Percentiles rank a stretch among this genome's conserved stretches.
These are phyloP conservation scores for Pantala flavescens DNA, from an alignment of 1,140 invertebrate genomes.

Conservation along the genomic window DNA sequence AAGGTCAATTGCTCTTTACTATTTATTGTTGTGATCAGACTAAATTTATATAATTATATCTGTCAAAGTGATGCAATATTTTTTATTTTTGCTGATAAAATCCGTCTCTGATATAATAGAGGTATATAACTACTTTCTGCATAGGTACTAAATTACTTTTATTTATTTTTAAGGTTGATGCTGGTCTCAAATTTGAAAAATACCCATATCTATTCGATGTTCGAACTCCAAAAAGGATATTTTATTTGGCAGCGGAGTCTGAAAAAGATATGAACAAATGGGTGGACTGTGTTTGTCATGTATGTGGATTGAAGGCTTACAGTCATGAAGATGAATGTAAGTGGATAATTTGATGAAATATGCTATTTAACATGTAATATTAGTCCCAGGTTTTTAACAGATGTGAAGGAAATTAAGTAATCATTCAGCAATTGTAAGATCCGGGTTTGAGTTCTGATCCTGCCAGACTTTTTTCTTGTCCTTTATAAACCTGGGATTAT, in stretches of 20 bases:
- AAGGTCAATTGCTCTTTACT: too few relatives aligned
- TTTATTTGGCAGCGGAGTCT: conserved; percentile 83
- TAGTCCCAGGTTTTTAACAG: neutral
- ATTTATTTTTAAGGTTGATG: conserved; percentile 53
- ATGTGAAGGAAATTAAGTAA: too few relatives aligned
- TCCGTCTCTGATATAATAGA: too few relatives aligned
- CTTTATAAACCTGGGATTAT: too few relatives aligned
- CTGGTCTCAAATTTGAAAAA: conserved; percentile 72
- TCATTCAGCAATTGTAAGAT: too few relatives aligned
- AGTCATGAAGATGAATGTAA: conserved; percentile 51
- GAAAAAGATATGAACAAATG: conserved; percentile 88
- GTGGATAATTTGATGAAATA: conserved; percentile 18
- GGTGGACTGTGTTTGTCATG: conserved; percentile 87
- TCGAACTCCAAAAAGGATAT: conserved; percentile 74
- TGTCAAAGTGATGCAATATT: too few relatives aligned
- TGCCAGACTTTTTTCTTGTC: neutral
- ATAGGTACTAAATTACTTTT: too few relatives aligned
- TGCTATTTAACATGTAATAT: neutral
- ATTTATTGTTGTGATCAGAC: too few relatives aligned
- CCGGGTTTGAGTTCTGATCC: conserved; percentile 15
- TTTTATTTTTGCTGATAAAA: too few relatives aligned
- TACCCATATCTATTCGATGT: conserved; percentile 82
- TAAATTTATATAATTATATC: too few relatives aligned
- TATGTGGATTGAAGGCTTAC: conserved; percentile 73
- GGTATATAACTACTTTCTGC: too few relatives aligned